phyloP scores from a whole-genome alignment of 2,888 invertebrate genomes.

The Cantharis rufa region DNA sequence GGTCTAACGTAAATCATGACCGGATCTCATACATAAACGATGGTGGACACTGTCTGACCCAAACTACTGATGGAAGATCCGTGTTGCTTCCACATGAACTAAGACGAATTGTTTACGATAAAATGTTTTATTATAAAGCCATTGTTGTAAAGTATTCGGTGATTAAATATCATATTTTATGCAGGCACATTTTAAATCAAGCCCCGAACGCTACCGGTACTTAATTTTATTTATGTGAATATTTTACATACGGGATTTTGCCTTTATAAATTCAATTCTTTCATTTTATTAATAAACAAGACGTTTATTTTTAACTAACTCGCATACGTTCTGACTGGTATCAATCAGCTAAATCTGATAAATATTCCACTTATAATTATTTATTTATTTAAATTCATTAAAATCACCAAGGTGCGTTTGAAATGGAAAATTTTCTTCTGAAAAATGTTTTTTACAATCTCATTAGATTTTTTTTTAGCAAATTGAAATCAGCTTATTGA shows the following conservation, averaged over 20 bases:
- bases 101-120: conserved; percentile 42
- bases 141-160: conserved; percentile 1
- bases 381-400: not conserved
- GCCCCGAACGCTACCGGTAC: not conserved
- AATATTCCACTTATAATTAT: no score
- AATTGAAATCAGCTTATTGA: not conserved
- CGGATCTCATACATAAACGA: conserved; percentile 46
- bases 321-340: no score
- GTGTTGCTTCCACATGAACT: conserved; percentile 44
- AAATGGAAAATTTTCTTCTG: not conserved
- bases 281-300: not conserved
- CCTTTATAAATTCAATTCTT: not conserved
- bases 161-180: not conserved
- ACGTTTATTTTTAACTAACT: not conserved
- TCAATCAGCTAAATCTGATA: no score
- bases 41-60: conserved; percentile 39
- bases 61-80: conserved; percentile 47
- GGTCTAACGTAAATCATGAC: conserved; percentile 41
- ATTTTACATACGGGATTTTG: not conserved
- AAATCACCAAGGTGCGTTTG: not conserved
- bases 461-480: not conserved
- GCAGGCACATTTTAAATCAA: not conserved
- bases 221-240: not conserved
- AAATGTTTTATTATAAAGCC: not conserved
- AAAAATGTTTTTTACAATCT: not conserved